phyloP scores from a whole-genome alignment of 2,888 invertebrate genomes.

The Scaptomyza caliginosa region DNA sequence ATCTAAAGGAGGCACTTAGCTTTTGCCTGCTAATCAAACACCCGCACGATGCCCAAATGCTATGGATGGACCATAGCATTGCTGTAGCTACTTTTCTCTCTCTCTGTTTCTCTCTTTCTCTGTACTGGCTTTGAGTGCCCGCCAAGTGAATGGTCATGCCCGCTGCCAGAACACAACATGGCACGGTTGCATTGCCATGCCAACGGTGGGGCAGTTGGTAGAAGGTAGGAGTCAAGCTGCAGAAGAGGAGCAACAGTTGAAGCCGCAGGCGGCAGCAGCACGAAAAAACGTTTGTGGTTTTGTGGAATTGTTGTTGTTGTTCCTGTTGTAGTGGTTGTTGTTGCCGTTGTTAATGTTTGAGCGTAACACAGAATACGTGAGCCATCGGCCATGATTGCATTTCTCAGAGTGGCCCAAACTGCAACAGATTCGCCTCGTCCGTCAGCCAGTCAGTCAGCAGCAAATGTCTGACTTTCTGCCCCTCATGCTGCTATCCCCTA shows the following conservation, averaged over 20 bases:
- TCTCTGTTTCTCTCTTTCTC: background rate
- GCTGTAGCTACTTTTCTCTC: background rate
- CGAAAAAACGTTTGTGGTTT: slow-evolving; percentile 77
- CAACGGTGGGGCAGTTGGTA: background rate
- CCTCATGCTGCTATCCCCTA: background rate
- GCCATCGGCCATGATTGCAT: slow-evolving; percentile 78
- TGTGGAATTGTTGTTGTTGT: slow-evolving; percentile 42
- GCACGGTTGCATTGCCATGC: slow-evolving; percentile 36
- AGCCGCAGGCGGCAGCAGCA: slow-evolving; percentile 59
- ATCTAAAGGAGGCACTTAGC: slow-evolving; percentile 14
- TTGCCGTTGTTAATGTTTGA: slow-evolving; percentile 79
- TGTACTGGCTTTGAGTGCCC: background rate
- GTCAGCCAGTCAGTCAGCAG: slow-evolving; percentile 8
- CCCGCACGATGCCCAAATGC: slow-evolving; percentile 68
- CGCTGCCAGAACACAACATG: slow-evolving; percentile 58
- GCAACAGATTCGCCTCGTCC: slow-evolving; percentile 30
- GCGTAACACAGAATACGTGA: slow-evolving; percentile 84
- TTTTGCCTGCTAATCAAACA: slow-evolving; percentile 67
- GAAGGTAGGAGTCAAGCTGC: background rate
- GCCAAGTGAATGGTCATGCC: slow-evolving; percentile 70
- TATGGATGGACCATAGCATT: slow-evolving; percentile 1
- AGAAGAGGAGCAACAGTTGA: slow-evolving; percentile 16
- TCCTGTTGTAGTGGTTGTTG: slow-evolving; percentile 33
- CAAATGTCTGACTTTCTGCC: background rate
- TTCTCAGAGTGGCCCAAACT: slow-evolving; percentile 50